Evolutionary conservation across 2,888 invertebrate genomes (phyloP).

Genomic region (Phengaris arion): DNA sequence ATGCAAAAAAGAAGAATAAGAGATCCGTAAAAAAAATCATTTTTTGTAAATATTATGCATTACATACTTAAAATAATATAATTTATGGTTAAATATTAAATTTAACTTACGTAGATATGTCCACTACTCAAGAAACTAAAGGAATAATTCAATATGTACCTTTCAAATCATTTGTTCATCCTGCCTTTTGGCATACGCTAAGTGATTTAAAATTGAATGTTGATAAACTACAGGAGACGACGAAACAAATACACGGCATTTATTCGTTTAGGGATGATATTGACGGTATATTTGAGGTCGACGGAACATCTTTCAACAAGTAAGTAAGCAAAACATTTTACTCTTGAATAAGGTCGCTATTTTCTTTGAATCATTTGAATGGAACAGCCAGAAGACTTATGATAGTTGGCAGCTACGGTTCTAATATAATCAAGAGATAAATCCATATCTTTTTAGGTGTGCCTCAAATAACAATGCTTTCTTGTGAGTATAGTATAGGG

Average conservation of each 20-base stretch:
- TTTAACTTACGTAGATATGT: conserved; percentile 41
- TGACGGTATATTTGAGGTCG: conserved; percentile 85
- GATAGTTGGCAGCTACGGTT: too few relatives aligned
- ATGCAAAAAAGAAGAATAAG: too few relatives aligned
- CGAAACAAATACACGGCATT: conserved; percentile 86
- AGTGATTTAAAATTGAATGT: conserved; percentile 93
- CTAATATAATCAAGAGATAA: too few relatives aligned
- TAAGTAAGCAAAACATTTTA: conserved; percentile 55
- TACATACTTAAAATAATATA: neutral
- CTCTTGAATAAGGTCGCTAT: neutral
- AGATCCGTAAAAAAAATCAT: neutral
- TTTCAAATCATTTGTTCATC: conserved; percentile 88
- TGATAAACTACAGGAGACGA: conserved; percentile 89
- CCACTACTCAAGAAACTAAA: conserved; percentile 39
- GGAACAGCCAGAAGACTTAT: neutral
- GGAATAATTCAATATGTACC: conserved; percentile 84
- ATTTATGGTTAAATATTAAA: neutral
- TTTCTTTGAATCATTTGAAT: too few relatives aligned
- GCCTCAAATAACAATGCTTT: too few relatives aligned
- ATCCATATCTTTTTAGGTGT: too few relatives aligned
- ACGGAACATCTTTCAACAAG: conserved; percentile 93
- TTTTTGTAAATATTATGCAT: too few relatives aligned
- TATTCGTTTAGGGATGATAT: conserved; percentile 84
- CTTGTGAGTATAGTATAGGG: too few relatives aligned
- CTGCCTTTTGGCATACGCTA: conserved; percentile 96